Evolutionary conservation across 1,140 invertebrate genomes (phyloP), one percentile per base, ranked within the genome.

Genomic region (Holotrichia oblita): DNA sequence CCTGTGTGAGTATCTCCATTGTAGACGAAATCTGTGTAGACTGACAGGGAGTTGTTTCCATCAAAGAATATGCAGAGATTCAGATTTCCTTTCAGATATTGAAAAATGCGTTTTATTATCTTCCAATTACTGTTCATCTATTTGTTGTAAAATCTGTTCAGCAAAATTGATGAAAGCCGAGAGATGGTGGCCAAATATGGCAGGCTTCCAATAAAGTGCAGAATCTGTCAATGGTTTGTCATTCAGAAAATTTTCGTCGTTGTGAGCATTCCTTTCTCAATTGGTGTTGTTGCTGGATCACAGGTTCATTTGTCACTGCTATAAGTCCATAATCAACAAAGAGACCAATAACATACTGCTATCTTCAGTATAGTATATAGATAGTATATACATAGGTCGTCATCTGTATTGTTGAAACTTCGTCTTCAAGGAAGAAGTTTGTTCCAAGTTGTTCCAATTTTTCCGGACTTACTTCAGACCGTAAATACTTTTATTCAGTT

Each of bases 401-500:
- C 83, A 79, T 87, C 87, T 22, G 81, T 73, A 20, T 41, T 80
- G 1, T 82, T 79, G 64, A 85, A 82, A 44, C 78, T 72, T 20
- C 22, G 69, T 40, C 24, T 85, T 80, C 41, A 73, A 73, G 34
- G n/a, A 73, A 73, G 8, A 20, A 34, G 12, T 14, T 7, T 14
- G 14, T 14, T 20, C 17, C 4, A 20, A 6, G n/a, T n/a, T 59
- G 76, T 87, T 85, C 88, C 88, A 89, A n/a, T 77, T 80, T 73
- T 83, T 80, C n/a, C 86, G 80, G 24, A 86, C 81, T 82, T 89
- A 87, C 81, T 88, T 88, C 3, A 89, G 79, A 0, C 86, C 88
- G 81, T 89, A 89, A 0, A 89, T 22, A 40, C 82, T 84, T 81
- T 85, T 85, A 1, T 85, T 82, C 12, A 89, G 76, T 72, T 48